Evolutionary conservation across 2,888 invertebrate genomes (phyloP).

Genomic region (Tipula helvola): DNA sequence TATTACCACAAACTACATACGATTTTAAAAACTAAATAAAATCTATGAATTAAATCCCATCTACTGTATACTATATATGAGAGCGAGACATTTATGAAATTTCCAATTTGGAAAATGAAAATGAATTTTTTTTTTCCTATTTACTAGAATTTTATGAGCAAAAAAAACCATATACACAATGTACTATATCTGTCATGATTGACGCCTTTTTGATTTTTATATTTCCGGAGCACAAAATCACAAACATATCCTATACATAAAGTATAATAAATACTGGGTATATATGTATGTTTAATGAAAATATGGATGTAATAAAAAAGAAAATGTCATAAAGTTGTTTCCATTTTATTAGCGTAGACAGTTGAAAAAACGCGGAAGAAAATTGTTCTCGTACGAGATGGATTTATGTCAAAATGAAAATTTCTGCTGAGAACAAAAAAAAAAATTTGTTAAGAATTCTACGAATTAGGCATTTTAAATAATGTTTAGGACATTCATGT

Average conservation of each 20-base stretch:
- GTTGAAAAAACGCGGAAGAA: not conserved
- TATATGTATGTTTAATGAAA: not conserved
- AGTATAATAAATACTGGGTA: not conserved
- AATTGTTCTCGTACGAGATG: not conserved
- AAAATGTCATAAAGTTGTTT: not conserved
- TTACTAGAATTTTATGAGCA: not conserved
- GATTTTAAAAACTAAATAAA: not conserved
- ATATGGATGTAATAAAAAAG: not conserved
- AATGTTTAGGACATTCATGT: too few species aligned
- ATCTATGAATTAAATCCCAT: not conserved
- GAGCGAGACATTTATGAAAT: not conserved
- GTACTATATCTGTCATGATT: not conserved
- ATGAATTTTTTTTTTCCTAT: not conserved
- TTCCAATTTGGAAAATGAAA: conserved; percentile 4
- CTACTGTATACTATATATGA: not conserved
- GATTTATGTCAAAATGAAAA: not conserved
- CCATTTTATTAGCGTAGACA: not conserved
- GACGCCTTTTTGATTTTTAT: not conserved
- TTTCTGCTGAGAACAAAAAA: not conserved
- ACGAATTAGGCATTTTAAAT: too few species aligned
- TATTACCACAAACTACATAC: not conserved
- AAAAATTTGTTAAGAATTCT: too few species aligned
- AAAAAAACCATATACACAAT: not conserved
- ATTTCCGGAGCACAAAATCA: not conserved
- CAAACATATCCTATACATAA: not conserved